Evolutionary conservation across 2,888 invertebrate genomes (phyloP), one percentile per base, ranked within the genome.

Genomic region (Calameuta pallipes): DNA sequence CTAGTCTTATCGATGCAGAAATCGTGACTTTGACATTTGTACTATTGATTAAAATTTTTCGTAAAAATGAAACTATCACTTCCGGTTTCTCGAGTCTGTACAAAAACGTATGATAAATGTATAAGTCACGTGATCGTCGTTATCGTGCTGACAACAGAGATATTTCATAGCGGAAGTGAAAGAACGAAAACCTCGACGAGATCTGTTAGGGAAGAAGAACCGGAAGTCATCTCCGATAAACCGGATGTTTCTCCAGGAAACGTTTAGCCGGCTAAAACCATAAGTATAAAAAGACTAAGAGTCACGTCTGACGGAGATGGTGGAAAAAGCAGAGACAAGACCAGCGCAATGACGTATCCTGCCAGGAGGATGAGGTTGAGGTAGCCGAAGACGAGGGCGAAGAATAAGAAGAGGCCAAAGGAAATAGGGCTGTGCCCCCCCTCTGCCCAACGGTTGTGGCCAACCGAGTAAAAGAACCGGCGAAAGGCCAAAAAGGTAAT

Each of bases 401-500:
- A 34, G 13, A 71, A 34, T 71, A 31, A 71, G 71, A 70, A 6
- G 30, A 33, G 12, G 33, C 37, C 1, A 1, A 23, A 31, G 15
- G 15, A n/a, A 11, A 15, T 15, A 3, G 23, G 9, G 56, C 9
- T 31, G 73, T 34, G 12, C 2, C 33, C 33, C 33, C 33, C 33
- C 4, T 4, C 33, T 4, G 4, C 33, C 33, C 33, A 3, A 3
- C 3, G 68, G 23, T 9, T 56, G 23, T 3, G 56, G 56, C 56
- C 9, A 23, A 56, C 23, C 23, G 23, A 56, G 23, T 23, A 23
- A 56, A 56, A 56, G 56, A 56, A 56, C 9, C 56, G 56, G 56
- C 9, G 23, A 56, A 23, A 56, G 80, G 74, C 77, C 81, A 82
- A 83, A 82, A 82, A 80, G 78, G 82, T 84, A 84, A 85, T 86